These are phyloP conservation scores for Natator depressus DNA, from an alignment of 2,113 vertebrate genomes.

Conservation along the genomic window DNA sequence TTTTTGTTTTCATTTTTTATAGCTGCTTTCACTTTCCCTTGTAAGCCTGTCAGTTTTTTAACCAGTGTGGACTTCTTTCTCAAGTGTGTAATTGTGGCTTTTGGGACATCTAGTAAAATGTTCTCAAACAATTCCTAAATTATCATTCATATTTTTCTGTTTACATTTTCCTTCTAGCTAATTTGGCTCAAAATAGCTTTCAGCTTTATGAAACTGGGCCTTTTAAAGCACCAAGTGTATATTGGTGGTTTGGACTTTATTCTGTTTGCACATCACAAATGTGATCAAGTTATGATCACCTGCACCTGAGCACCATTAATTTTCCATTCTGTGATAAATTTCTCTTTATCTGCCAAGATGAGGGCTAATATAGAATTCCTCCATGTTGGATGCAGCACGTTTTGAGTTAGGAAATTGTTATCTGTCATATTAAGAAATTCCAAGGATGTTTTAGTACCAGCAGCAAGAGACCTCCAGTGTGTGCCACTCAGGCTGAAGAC, in stretches of 20 bases:
- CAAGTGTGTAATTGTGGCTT: not conserved
- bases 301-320: not conserved
- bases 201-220: not conserved
- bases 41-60: not conserved
- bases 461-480: not conserved
- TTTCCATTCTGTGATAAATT: not conserved
- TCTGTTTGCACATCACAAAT: not conserved
- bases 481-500: not conserved
- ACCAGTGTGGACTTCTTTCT: not conserved
- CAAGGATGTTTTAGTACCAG: not conserved
- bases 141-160: not conserved
- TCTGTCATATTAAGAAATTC: not conserved
- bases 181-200: not conserved
- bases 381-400: not conserved
- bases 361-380: not conserved
- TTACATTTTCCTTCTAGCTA: not conserved
- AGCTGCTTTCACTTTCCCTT: not conserved
- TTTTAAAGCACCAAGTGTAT: not conserved
- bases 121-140: not conserved
- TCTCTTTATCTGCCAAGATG: not conserved
- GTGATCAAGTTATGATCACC: not conserved
- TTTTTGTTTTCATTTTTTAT: not conserved
- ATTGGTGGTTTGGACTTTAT: not conserved
- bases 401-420: not conserved
- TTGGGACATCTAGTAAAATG: not conserved